phyloP scores from a whole-genome alignment of 2,113 vertebrate genomes.

The Calidris pygmaea region DNA sequence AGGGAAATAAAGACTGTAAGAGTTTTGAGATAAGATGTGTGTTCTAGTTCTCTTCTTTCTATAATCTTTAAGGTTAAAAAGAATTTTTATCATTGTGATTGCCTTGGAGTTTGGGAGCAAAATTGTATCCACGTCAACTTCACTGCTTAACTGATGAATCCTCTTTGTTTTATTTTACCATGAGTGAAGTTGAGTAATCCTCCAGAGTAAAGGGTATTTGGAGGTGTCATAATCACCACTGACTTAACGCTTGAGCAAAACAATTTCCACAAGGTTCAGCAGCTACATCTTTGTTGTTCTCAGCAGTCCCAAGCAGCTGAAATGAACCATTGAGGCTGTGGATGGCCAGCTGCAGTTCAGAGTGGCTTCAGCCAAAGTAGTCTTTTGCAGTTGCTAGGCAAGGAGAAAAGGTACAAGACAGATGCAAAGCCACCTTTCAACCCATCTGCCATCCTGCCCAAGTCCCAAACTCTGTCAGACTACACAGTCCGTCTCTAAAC shows the following conservation, averaged over 20 bases:
- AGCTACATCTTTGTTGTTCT: not conserved
- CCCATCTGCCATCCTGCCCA: not conserved
- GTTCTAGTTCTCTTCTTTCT: not conserved
- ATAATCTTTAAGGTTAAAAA: not conserved
- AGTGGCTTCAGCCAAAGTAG: not conserved
- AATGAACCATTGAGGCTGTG: not conserved
- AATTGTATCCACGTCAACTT: not conserved
- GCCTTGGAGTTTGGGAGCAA: not conserved
- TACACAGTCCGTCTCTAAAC: not conserved
- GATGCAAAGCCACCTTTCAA: not conserved
- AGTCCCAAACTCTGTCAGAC: not conserved
- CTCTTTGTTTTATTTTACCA: not conserved
- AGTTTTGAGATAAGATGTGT: not conserved
- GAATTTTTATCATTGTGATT: not conserved
- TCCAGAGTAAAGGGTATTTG: not conserved
- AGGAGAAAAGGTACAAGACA: not conserved
- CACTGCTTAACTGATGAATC: not conserved
- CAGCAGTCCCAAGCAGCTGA: not conserved
- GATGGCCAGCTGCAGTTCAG: not conserved
- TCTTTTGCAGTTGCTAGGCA: not conserved
- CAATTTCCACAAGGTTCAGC: not conserved
- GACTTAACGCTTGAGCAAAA: not conserved
- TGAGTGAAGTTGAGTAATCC: not conserved
- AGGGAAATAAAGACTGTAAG: not conserved
- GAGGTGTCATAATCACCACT: not conserved